These are phyloP conservation scores for Spondyliosoma cantharus DNA, from an alignment of 2,797 vertebrate species.

Conservation along the genomic window DNA sequence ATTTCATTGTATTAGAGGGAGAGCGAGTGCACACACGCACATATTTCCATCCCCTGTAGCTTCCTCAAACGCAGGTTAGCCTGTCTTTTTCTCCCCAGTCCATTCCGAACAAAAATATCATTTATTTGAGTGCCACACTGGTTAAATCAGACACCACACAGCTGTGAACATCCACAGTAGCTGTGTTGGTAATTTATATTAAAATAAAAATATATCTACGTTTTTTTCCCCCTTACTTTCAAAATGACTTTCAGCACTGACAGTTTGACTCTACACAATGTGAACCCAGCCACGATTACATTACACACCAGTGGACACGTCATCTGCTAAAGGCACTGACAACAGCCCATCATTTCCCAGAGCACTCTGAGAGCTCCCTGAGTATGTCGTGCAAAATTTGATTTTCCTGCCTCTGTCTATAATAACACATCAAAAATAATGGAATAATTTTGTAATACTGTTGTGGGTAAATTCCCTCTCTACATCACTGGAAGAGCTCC, in stretches of 20 bases:
- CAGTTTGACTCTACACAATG: not conserved
- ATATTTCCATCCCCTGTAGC: not conserved
- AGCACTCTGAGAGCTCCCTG: slow-evolving; percentile 10
- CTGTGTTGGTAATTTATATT: slow-evolving; percentile 6
- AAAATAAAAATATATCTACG: not conserved
- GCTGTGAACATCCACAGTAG: not conserved
- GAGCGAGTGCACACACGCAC: not conserved
- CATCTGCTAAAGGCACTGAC: slow-evolving; percentile 29
- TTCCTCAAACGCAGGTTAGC: not conserved
- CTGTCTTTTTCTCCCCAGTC: not conserved
- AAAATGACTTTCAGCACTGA: slow-evolving; percentile 26
- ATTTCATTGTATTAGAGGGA: no score
- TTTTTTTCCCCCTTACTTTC: not conserved
- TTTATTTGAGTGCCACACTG: not conserved
- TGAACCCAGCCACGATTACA: slow-evolving; percentile 6
- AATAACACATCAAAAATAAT: slow-evolving; percentile 51
- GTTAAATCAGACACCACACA: not conserved
- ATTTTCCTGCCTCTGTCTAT: slow-evolving; percentile 38
- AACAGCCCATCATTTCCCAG: slow-evolving; percentile 45
- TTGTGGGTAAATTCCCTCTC: slow-evolving; percentile 26
- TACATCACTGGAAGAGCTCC: slow-evolving; percentile 24
- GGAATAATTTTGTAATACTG: slow-evolving; percentile 50
- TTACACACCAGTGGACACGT: slow-evolving; percentile 32
- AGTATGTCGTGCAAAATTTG: slow-evolving; percentile 53
- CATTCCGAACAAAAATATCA: slow-evolving; percentile 5